Evolutionary conservation across 2,888 invertebrate species (phyloP), one percentile per base, ranked within the genome.

Genomic region (Drosophila gaucha): DNA sequence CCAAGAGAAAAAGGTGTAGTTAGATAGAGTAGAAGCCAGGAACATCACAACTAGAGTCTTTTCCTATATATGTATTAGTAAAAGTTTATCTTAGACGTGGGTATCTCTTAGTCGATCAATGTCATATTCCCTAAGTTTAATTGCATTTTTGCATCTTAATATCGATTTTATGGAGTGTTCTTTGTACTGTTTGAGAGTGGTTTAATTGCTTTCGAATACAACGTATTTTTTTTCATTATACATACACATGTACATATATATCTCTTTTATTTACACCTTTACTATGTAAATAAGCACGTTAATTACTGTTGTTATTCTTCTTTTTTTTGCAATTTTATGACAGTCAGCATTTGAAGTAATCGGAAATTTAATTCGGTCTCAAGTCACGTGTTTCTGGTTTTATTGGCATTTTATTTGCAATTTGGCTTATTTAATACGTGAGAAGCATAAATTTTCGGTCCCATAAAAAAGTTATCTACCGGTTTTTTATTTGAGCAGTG

Each of bases 291-390:
- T 9, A 28, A 31, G 5, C 10, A 10, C 36, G 66, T 33, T 80
- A 84, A 87, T 85, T 80, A 62, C 65, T n/a, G 18, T 41, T 64
- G 74, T 68, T 56, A 22, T 31, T 20, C 14, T 8, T 44, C 49
- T 49, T 30, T 44, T 51, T 49, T 30, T 44, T 30, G 18, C 22
- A 24, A n/a, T 52, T 84, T 80, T 57, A 72, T 65, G 73, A 44
- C 18, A 36, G 20, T 41, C 56, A 51, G 57, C 38, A 49, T 67
- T 77, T 49, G 50, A 9, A 12, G 33, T 50, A 57, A 57, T 49
- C 43, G 26, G 8, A 26, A 71, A 18, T 57, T 54, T 24, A 35
- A 52, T 55, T 60, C 26, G 41, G 8, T 33, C 30, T 20, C 33
- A 43, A 50, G 63, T 74, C 74, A 74, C 78, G 78, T 62, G 39